phyloP scores from a whole-genome alignment of 2,888 invertebrate genomes.

The Campoplex capitator region DNA sequence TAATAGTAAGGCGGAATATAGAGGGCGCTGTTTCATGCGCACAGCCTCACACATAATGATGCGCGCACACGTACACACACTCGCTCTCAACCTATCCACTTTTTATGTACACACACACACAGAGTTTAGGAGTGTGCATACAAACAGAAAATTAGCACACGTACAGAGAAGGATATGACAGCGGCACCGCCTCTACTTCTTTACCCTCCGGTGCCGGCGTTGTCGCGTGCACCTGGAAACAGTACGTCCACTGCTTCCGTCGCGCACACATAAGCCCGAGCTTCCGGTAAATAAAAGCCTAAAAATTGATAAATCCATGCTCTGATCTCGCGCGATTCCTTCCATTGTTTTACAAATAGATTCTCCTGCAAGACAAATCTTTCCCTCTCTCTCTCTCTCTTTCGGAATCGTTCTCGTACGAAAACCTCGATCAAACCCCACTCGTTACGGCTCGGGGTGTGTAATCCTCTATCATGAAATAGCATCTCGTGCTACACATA shows the following conservation, averaged over 20 bases:
- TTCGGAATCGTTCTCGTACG: not conserved
- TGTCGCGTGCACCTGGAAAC: conserved; percentile 65
- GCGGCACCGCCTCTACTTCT: conserved; percentile 49
- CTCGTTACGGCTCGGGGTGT: not conserved
- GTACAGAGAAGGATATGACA: conserved; percentile 12
- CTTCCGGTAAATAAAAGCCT: not conserved
- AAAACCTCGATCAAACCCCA: not conserved
- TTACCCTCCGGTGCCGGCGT: conserved; percentile 57
- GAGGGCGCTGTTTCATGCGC: conserved; percentile 65
- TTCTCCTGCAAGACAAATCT: too few species aligned
- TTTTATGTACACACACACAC: too few species aligned
- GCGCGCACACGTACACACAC: conserved; percentile 25
- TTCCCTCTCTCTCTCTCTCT: too few species aligned
- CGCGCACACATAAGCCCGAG: conserved; percentile 30
- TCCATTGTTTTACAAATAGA: too few species aligned
- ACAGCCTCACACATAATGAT: conserved; percentile 20
- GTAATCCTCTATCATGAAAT: not conserved
- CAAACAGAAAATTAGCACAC: not conserved
- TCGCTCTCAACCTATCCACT: not conserved
- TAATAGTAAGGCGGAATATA: conserved; percentile 31
- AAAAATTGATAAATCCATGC: not conserved
- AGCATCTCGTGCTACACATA: not conserved
- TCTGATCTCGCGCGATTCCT: not conserved
- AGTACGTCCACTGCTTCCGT: conserved; percentile 56
- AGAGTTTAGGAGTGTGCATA: not conserved